Evolutionary conservation across 2,888 invertebrate species (phyloP), one percentile per base, ranked within the genome.

Genomic region (Thera britannica): DNA sequence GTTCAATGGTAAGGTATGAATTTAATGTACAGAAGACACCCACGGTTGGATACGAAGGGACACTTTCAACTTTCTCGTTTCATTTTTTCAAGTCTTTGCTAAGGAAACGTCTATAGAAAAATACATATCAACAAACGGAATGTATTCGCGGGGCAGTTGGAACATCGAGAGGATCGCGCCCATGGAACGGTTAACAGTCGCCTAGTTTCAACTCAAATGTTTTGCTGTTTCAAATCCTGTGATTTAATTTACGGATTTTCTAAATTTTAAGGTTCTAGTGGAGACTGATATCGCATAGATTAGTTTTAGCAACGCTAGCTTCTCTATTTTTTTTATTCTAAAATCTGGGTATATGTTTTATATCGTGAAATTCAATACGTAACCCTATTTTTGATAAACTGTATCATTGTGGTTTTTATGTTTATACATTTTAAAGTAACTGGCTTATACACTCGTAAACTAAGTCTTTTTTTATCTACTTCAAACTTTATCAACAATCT

Each of bases 301-400:
- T 92, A 93, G 93, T 92, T 93, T 92, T 93, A 93, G 93, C 93
- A 86, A 88, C 92, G 93, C 93, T 93, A 93, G 93, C 93, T 92
- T 93, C 91, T 90, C 89, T 90, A 84, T 89, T 86, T 87, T 86
- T 82, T 88, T 85, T 86, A 86, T 83, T 90, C 83, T 83, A 75
- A 76, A 77, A 77, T 78, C 89, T 88, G 89, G 86, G 81, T 86
- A 86, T 87, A 84, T 82, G 81, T 86, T 83, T 81, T 80, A 77
- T 81, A 83, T 79, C 77, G 74, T 76, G 76, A 75, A 82, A 81
- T 69, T 71, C 65, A 70, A 68, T 64, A 64, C 63, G 60, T 69
- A 64, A 68, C 72, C 72, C 60, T 76, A 76, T 76, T 77, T 77
- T 77, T 76, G 76, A 77, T 77, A 77, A 66, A 65, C 70, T 67